These are phyloP conservation scores for Anadara kagoshimensis DNA, from an alignment of 1,140 invertebrate species.

Conservation along the genomic window DNA sequence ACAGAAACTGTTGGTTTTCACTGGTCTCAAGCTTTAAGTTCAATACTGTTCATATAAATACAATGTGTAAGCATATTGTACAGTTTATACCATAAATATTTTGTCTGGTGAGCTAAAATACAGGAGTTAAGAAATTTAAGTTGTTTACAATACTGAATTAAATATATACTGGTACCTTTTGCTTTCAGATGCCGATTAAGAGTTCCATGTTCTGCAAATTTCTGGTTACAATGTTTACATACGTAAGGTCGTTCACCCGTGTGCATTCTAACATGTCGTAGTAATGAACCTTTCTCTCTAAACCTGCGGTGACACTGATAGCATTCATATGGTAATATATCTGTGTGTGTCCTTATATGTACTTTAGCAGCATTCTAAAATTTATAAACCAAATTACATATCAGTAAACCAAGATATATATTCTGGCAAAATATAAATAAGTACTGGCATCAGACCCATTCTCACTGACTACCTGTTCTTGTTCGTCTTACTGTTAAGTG, in stretches of 20 bases:
- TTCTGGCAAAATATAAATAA: too few species aligned
- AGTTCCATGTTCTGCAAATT: constrained; percentile 94
- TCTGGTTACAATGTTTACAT: constrained; percentile 88
- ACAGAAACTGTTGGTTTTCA: too few species aligned
- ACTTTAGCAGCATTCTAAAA: constrained; percentile 73
- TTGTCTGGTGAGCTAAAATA: not conserved
- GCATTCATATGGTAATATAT: constrained; percentile 67
- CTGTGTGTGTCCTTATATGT: constrained; percentile 67
- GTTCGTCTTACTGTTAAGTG: too few species aligned
- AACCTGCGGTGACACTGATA: constrained; percentile 68
- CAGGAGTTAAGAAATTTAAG: not conserved
- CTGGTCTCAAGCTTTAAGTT: too few species aligned
- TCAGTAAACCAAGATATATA: too few species aligned
- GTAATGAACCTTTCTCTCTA: constrained; percentile 70
- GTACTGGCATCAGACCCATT: too few species aligned
- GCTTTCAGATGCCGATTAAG: constrained; percentile 92
- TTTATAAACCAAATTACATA: not conserved
- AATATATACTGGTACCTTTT: constrained; percentile 72
- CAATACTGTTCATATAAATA: too few species aligned
- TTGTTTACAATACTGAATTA: not conserved
- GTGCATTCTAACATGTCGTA: constrained; percentile 79
- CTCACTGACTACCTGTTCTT: too few species aligned
- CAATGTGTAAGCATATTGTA: too few species aligned
- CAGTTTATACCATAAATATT: not conserved
- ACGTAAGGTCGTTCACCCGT: constrained; percentile 94